These are phyloP conservation scores for Calephelis perditalis DNA, from an alignment of 2,888 invertebrate genomes.

Conservation along the genomic window DNA sequence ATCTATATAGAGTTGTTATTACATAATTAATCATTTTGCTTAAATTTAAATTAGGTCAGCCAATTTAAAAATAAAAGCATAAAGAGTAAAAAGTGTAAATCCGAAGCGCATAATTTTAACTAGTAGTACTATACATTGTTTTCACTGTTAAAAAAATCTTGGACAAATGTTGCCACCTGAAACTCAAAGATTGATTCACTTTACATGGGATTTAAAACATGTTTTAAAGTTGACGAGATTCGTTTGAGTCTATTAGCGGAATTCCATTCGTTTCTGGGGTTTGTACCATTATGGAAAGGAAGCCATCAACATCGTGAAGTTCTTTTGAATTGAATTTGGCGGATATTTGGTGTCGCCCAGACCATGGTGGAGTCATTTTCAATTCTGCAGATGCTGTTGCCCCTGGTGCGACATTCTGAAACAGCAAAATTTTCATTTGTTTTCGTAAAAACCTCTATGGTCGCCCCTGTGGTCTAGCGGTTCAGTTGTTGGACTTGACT, in stretches of 20 bases:
- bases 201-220: background rate
- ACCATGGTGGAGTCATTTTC: conserved; percentile 86
- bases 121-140: background rate
- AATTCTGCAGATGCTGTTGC: conserved; percentile 85
- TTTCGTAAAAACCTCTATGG: too few relatives aligned
- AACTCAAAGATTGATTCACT: too few relatives aligned
- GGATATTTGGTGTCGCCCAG: conserved; percentile 89
- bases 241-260: conserved; percentile 41
- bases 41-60: too few relatives aligned
- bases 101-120: too few relatives aligned
- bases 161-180: too few relatives aligned
- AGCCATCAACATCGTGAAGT: conserved; percentile 93
- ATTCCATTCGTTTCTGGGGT: conserved; percentile 63
- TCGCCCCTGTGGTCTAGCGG: too few relatives aligned
- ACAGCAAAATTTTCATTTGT: conserved; percentile 19
- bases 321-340: conserved; percentile 94
- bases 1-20: too few relatives aligned
- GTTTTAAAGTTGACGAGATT: conserved; percentile 45
- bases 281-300: conserved; percentile 84
- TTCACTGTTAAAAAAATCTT: background rate
- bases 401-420: conserved; percentile 79
- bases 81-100: too few relatives aligned
- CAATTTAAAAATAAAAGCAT: too few relatives aligned
- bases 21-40: too few relatives aligned
- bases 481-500: too few relatives aligned